Conservation (phyloP, 2,797 vertebrate species). For the Pseudochaenichthys georgianus region DNA sequence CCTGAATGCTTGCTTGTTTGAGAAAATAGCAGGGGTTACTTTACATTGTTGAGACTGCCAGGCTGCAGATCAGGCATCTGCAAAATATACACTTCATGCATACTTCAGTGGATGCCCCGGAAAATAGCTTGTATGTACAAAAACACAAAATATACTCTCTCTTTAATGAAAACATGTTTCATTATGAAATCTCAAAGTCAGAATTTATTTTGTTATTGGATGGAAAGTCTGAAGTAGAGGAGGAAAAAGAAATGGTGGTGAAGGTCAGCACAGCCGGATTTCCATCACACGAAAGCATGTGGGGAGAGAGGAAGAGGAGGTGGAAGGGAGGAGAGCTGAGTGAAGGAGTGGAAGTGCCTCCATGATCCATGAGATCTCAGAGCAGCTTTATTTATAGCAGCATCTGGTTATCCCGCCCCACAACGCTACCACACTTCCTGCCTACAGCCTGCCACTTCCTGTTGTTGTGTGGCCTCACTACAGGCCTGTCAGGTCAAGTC, state of each 20-base stretch:
- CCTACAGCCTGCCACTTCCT: slow-evolving; percentile 71
- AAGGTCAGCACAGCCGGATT: slow-evolving; percentile 35
- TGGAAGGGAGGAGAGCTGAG: slow-evolving; percentile 48
- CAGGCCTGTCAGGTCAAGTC: slow-evolving; percentile 54
- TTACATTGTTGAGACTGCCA: slow-evolving; percentile 56
- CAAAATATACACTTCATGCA: slow-evolving; percentile 11
- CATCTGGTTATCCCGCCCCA: slow-evolving; percentile 59
- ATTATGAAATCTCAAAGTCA: not conserved
- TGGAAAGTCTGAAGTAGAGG: slow-evolving; percentile 13
- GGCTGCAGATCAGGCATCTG: slow-evolving; percentile 26
- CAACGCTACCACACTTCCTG: slow-evolving; percentile 70
- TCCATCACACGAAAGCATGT: slow-evolving; percentile 38
- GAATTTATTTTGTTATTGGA: not conserved
- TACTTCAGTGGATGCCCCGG: not conserved
- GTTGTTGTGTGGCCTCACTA: slow-evolving; percentile 61
- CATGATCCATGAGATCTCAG: slow-evolving; percentile 20
- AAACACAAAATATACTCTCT: not conserved
- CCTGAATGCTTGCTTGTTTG: slow-evolving; percentile 9
- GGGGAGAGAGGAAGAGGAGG: slow-evolving; percentile 54
- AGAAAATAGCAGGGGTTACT: slow-evolving; percentile 54
- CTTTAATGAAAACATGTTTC: slow-evolving; percentile 3
- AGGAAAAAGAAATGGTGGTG: slow-evolving; percentile 34
- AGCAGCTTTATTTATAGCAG: slow-evolving; percentile 65
- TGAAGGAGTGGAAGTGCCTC: slow-evolving; percentile 46
- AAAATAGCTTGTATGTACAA: not conserved